phyloP scores from a whole-genome alignment of 2,797 vertebrate species.

The Buceros bicornis region DNA sequence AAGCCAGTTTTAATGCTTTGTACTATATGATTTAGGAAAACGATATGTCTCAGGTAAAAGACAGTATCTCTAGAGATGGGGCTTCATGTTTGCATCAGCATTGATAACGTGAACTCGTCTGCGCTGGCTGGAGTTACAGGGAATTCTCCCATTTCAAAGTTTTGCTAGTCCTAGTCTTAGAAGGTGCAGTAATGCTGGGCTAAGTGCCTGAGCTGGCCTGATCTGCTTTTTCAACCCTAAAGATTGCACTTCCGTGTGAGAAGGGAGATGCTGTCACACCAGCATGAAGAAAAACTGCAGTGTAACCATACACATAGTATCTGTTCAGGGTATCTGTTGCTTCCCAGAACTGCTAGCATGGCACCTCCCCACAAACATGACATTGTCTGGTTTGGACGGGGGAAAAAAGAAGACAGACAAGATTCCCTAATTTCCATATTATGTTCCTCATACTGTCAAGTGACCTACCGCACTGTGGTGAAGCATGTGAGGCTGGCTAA shows the following conservation, averaged over 20 bases:
- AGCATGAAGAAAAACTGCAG: background rate
- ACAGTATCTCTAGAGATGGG: background rate
- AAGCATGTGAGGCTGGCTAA: slow-evolving; percentile 6
- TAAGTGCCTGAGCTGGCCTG: background rate
- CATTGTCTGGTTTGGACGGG: background rate
- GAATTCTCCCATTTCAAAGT: background rate
- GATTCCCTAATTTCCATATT: background rate
- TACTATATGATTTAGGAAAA: background rate
- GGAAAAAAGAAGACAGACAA: background rate
- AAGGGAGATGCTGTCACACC: background rate
- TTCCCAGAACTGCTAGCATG: background rate
- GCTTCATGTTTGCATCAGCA: background rate
- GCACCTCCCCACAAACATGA: background rate
- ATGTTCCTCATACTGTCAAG: slow-evolving; percentile 31
- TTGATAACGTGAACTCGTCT: background rate
- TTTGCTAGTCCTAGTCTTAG: background rate
- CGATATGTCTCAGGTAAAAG: background rate
- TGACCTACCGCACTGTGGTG: background rate
- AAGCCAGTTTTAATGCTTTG: background rate
- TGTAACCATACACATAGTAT: accelerated
- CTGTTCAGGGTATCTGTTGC: background rate
- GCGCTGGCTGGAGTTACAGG: background rate
- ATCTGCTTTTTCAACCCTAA: background rate
- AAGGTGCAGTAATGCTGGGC: background rate
- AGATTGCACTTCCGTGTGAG: background rate